Percentiles rank a stretch among this genome's conserved stretches.
Evolutionary conservation across 2,888 invertebrate species (phyloP).

Genomic region (Stegana nigrithorax): DNA sequence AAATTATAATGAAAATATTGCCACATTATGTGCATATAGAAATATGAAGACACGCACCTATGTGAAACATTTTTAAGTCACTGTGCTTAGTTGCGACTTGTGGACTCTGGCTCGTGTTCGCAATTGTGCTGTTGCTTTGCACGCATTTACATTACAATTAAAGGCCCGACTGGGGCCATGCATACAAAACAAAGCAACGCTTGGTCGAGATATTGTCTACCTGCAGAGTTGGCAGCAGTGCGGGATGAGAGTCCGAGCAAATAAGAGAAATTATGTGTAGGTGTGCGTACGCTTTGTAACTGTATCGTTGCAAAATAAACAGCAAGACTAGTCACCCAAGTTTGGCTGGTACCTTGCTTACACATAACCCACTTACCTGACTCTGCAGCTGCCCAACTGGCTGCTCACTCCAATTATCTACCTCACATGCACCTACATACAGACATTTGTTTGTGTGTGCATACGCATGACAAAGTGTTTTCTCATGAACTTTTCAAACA

Average conservation of each 20-base stretch:
- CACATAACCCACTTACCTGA: too few relatives aligned
- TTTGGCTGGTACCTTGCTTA: too few relatives aligned
- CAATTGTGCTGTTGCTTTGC: slow-evolving; percentile 20
- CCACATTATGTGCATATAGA: too few relatives aligned
- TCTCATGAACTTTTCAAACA: slow-evolving; percentile 2
- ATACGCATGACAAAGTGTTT: slow-evolving; percentile 1
- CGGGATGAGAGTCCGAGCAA: not conserved
- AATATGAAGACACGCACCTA: too few relatives aligned
- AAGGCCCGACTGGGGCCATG: slow-evolving; percentile 25
- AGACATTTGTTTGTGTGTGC: not conserved
- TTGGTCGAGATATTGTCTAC: too few relatives aligned
- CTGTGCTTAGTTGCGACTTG: not conserved
- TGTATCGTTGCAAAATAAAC: slow-evolving; percentile 25
- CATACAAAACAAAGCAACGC: slow-evolving; percentile 16
- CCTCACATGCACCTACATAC: slow-evolving; percentile 6
- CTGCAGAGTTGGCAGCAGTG: too few relatives aligned
- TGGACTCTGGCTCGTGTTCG: not conserved
- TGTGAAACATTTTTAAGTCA: slow-evolving; percentile 23
- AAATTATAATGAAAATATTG: too few relatives aligned
- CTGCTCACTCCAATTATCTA: too few relatives aligned
- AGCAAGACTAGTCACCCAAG: not conserved
- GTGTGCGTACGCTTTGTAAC: too few relatives aligned
- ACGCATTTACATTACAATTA: slow-evolving; percentile 44
- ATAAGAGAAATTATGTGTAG: too few relatives aligned
- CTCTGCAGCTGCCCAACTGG: too few relatives aligned